phyloP scores from a whole-genome alignment of 2,113 vertebrate genomes.

The Atrichornis clamosus region DNA sequence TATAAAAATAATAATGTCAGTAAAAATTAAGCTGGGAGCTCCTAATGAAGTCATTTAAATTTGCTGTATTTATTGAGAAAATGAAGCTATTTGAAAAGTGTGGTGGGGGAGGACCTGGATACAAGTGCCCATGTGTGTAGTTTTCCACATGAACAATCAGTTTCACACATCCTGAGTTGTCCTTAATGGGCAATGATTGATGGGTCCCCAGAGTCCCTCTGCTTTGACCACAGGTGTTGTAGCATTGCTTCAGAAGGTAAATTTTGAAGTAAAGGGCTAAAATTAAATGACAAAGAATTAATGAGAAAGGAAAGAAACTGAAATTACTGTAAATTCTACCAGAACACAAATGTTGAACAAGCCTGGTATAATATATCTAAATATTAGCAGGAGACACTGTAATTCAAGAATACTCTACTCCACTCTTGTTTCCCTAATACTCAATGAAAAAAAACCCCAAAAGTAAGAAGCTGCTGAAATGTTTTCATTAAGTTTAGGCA shows the following conservation, averaged over 20 bases:
- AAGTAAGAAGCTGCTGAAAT: background rate
- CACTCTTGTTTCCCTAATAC: background rate
- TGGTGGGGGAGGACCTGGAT: background rate
- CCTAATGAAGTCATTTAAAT: background rate
- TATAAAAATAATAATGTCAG: background rate
- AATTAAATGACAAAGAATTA: background rate
- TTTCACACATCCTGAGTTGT: background rate
- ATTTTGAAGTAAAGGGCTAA: background rate
- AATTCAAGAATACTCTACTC: background rate
- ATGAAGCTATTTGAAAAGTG: background rate
- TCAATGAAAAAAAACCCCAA: fast-evolving
- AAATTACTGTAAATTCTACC: background rate
- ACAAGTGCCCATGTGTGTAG: background rate
- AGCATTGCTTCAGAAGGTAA: background rate
- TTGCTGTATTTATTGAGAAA: background rate
- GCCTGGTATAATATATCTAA: background rate
- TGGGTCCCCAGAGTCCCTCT: background rate
- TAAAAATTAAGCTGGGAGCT: background rate
- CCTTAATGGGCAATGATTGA: background rate
- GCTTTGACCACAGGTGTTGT: background rate
- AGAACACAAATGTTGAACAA: background rate
- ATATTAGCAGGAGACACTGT: background rate
- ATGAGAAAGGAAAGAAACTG: background rate
- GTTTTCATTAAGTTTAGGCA: background rate
- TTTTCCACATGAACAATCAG: background rate